Evolutionary conservation across 2,797 vertebrate species (phyloP).

Genomic region (Notolepis coatsorum): DNA sequence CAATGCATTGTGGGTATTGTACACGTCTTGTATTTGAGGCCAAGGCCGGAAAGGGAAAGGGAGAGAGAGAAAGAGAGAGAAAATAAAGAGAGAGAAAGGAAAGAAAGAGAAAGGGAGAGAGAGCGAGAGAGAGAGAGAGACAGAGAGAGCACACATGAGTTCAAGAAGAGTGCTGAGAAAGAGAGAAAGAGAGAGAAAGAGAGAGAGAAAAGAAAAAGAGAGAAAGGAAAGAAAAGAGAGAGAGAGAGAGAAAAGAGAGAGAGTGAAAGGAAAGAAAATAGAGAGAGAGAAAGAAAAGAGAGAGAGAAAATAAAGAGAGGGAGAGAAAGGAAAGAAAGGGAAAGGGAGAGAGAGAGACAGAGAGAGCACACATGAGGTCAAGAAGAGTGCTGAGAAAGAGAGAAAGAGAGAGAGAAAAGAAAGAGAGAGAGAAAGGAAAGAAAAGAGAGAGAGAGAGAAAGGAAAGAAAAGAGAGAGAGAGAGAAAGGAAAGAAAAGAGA

Average conservation of each 20-base stretch:
- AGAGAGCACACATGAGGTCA: constrained; percentile 12
- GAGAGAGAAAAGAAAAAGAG: background rate
- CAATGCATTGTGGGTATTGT: constrained; percentile 52
- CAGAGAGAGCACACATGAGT: constrained; percentile 12
- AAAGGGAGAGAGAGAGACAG: constrained; percentile 5
- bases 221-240: background rate
- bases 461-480: too few relatives aligned
- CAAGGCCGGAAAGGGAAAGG: constrained; percentile 29
- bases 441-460: background rate
- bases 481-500: constrained; percentile 17
- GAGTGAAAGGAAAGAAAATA: constrained; percentile 18
- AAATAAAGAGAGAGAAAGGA: background rate
- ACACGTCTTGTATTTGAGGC: constrained; percentile 20
- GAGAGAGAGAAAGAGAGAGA: constrained; percentile 11
- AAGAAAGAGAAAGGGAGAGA: constrained; percentile 22
- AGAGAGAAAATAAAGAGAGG: background rate
- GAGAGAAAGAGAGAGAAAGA: constrained; percentile 3
- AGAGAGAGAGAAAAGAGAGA: too few relatives aligned
- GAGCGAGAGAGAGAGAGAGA: constrained; percentile 10
- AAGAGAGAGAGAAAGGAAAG: background rate
- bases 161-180: too few relatives aligned
- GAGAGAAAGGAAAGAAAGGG: constrained; percentile 21
- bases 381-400: too few relatives aligned
- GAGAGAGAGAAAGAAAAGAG: constrained; percentile 8
- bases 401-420: background rate